Conservation (phyloP, 2,113 vertebrate genomes). For the Gymnorhina tibicen region DNA sequence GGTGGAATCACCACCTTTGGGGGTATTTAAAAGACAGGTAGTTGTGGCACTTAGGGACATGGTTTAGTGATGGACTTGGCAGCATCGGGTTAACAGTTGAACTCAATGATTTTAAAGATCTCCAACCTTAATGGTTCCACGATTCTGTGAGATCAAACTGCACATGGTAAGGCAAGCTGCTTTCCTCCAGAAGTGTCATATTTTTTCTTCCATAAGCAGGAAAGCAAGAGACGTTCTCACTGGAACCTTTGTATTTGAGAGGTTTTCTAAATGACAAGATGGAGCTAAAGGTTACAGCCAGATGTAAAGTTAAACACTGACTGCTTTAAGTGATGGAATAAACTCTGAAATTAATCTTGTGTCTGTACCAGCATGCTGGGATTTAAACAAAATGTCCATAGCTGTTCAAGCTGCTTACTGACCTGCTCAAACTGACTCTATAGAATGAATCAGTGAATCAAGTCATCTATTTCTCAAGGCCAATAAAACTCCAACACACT, state of each 20-base stretch:
- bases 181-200: not conserved
- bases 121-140: no score
- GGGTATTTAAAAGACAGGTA: not conserved
- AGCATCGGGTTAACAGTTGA: rapidly evolving
- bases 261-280: not conserved
- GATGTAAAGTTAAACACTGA: not conserved
- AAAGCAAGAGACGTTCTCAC: not conserved
- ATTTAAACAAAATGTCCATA: not conserved
- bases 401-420: not conserved
- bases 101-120: not conserved
- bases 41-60: not conserved
- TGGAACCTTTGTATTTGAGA: not conserved
- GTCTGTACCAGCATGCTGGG: not conserved
- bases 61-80: not conserved
- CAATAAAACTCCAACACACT: not conserved
- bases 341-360: not conserved
- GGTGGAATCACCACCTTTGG: not conserved
- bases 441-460: not conserved
- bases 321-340: not conserved
- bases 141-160: not conserved
- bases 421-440: not conserved
- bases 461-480: not conserved
- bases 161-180: rapidly evolving
- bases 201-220: not conserved
- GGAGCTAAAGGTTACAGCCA: not conserved